Base-by-base conservation (phyloP, 1,140 invertebrate genomes). In the Liolophura sinensis region DNA sequence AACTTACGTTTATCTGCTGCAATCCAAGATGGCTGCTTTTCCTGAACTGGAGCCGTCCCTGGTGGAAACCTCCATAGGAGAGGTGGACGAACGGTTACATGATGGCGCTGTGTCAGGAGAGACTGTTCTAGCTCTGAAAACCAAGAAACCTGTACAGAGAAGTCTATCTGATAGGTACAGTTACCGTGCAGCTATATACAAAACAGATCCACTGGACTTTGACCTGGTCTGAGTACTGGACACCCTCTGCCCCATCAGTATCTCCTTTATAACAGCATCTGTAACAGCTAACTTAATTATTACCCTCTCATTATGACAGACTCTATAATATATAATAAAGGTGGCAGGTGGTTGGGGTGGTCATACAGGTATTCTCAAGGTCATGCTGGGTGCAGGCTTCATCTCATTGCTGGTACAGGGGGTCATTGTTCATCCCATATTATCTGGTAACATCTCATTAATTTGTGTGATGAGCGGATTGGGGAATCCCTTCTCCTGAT, bases 1-100 rank as follows among this genome's bases (percentile, higher is more conserved):
- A 77, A 93, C 92, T 0, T 96, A 96, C 83, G 89, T 90, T 6
- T 91, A 91, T 79, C 88, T 95, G 67, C 86, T 96, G 71, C 89
- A 91, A 64, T 90, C 91, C 64, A 90, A 91, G 71, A 85, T 93
- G 72, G 85, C 88, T 14, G 87, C 88, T 55, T 89, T 87, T 71
- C 86, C 88, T 0, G 89, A 90, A 68, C 81, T 90, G 59, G 90
- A 89, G 65, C 86, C 88, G 3, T 87, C 88, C 49, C 73, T 90
- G 50, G 88, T 87, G n/a, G 89, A 91, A 64, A 89, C 88, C 69
- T 89, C 89, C 60, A 91, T 92, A 60, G 91, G 91, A n/a, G 92
- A 93, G 75, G 89, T 92, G 67, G 91, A 91, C 56, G 91, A 91
- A 72, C 85, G 89, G 60, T 40, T 40, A 40, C 31, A 40, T 9